These are phyloP conservation scores for Pemphredon lugubris DNA, from an alignment of 2,888 invertebrate genomes.

Conservation along the genomic window DNA sequence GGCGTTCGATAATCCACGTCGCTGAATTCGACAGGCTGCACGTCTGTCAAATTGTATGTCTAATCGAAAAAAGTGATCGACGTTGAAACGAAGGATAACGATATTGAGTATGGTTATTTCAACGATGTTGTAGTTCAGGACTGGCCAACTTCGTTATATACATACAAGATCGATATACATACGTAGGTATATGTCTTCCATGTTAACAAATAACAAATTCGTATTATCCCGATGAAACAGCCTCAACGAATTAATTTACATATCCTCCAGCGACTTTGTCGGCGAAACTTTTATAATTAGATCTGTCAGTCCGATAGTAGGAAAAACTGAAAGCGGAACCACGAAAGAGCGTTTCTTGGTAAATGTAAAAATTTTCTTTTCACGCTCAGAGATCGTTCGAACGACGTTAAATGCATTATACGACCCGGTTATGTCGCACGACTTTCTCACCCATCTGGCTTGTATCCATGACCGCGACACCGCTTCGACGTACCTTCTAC, in stretches of 20 bases:
- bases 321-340: no score
- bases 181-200: no score
- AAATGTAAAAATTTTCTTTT: neutral
- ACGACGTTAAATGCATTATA: neutral
- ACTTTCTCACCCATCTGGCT: neutral
- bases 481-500: neutral
- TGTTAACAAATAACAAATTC: no score
- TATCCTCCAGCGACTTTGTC: neutral
- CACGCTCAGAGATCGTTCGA: neutral
- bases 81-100: no score
- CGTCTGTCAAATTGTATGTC: neutral
- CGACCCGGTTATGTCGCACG: neutral
- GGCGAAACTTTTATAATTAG: neutral
- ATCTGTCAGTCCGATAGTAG: neutral
- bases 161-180: no score
- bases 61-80: no score
- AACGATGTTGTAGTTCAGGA: no score
- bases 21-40: neutral
- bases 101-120: no score
- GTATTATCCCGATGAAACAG: no score
- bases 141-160: no score
- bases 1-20: neutral
- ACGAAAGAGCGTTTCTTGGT: neutral
- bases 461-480: neutral
- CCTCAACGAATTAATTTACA: no score